Percentiles rank a stretch among this genome's conserved stretches.
Conservation (phyloP, 1,140 invertebrate genomes). For the Ceratina australensis region DNA sequence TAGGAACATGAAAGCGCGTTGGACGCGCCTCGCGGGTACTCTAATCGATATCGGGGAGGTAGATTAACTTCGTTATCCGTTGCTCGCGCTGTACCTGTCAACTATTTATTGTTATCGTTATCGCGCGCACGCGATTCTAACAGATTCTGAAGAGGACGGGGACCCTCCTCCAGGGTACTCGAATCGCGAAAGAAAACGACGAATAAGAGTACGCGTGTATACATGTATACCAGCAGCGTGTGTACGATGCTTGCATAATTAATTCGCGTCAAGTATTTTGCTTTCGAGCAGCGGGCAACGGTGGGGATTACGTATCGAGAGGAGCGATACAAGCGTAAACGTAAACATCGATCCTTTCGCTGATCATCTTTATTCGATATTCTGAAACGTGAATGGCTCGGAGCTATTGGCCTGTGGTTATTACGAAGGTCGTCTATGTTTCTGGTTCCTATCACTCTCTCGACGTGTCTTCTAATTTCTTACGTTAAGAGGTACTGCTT, state of each 20-base stretch:
- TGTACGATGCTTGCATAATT: conserved; percentile 36
- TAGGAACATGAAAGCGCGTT: conserved; percentile 39
- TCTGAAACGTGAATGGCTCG: conserved; percentile 14
- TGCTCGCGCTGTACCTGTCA: too few relatives aligned
- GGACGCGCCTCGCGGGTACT: neutral
- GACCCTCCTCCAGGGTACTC: neutral
- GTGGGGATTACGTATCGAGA: neutral
- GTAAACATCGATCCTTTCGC: conserved; percentile 33
- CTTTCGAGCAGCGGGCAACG: neutral
- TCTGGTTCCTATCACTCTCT: neutral
- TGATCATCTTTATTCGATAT: conserved; percentile 20
- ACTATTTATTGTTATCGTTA: neutral
- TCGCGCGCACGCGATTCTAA: neutral
- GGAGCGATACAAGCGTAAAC: neutral
- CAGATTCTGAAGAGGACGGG: too few relatives aligned
- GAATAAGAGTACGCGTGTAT: neutral
- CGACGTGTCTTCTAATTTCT: neutral
- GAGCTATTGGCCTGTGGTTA: conserved; percentile 46
- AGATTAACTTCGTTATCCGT: neutral
- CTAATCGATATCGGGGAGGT: conserved; percentile 27
- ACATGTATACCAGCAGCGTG: neutral
- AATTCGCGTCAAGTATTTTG: conserved; percentile 14
- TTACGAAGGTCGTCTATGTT: conserved; percentile 45
- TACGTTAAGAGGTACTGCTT: neutral
- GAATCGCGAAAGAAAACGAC: neutral